These are phyloP conservation scores for Monopterus albus DNA, from an alignment of 2,113 vertebrate genomes.

Conservation along the genomic window DNA sequence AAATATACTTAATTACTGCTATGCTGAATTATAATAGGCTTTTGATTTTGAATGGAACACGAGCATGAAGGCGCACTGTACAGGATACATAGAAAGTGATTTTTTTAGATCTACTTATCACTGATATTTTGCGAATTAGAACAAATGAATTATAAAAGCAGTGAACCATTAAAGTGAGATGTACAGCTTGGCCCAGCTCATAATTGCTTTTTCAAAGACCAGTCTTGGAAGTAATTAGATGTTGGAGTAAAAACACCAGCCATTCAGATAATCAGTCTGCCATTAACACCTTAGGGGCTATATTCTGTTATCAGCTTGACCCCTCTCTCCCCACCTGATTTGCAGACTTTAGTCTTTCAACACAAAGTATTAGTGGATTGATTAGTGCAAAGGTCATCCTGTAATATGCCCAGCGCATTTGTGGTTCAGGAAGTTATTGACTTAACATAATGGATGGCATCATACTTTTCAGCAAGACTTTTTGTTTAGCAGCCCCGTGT, in stretches of 20 bases:
- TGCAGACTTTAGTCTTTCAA: conserved; percentile 46
- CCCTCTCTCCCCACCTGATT: conserved; percentile 20
- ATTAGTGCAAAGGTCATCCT: conserved; percentile 73
- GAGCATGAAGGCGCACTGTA: not conserved
- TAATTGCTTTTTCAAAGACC: conserved; percentile 78
- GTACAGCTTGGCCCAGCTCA: conserved; percentile 63
- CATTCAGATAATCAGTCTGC: conserved; percentile 73
- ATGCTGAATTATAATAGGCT: not conserved
- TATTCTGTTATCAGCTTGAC: conserved; percentile 67
- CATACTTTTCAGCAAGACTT: conserved; percentile 42
- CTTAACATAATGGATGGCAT: conserved; percentile 67
- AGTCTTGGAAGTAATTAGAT: conserved; percentile 73
- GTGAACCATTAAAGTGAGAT: conserved; percentile 66
- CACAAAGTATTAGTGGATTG: conserved; percentile 60
- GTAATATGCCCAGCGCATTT: conserved; percentile 64
- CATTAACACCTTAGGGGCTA: conserved; percentile 65
- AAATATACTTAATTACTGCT: not conserved
- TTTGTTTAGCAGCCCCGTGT: conserved; percentile 48
- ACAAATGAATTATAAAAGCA: conserved; percentile 67
- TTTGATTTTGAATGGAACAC: conserved; percentile 4
- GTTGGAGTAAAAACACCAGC: conserved; percentile 70
- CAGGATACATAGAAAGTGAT: not conserved
- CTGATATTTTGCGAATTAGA: conserved; percentile 61
- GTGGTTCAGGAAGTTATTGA: conserved; percentile 66
- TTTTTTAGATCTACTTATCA: conserved; percentile 31